These are phyloP conservation scores for Pseudopipra pipra DNA, from an alignment of 2,113 vertebrate genomes.

Conservation along the genomic window DNA sequence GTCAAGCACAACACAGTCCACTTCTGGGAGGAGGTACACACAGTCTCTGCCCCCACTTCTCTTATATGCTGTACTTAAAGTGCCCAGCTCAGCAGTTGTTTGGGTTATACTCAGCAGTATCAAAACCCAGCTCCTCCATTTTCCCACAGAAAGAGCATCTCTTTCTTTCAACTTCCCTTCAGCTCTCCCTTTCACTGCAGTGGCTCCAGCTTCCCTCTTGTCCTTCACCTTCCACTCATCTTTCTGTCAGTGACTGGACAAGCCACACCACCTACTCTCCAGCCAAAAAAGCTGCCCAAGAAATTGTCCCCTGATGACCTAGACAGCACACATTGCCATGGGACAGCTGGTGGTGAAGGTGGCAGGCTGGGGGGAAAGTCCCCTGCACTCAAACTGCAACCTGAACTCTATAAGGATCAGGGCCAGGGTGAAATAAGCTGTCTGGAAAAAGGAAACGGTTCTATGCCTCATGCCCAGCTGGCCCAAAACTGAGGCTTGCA, in stretches of 20 bases:
- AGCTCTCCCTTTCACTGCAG: not conserved
- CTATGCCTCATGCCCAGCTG: not conserved
- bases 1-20: not conserved
- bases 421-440: not conserved
- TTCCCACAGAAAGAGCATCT: not conserved
- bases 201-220: not conserved
- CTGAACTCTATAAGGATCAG: not conserved
- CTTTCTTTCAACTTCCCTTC: not conserved
- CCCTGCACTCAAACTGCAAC: not conserved
- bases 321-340: rapidly evolving
- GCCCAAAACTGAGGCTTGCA: not conserved
- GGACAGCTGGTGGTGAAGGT: not conserved
- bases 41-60: not conserved
- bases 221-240: not conserved
- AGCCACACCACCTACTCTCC: not conserved
- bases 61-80: not conserved
- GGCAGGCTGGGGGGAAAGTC: rapidly evolving
- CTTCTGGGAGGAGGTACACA: not conserved
- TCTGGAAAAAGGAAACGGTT: not conserved
- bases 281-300: not conserved
- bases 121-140: not conserved
- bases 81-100: not conserved
- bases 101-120: not conserved
- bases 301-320: not conserved
- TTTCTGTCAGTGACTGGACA: not conserved